Percentiles rank a stretch among this genome's conserved stretches.
Conservation (phyloP, 2,797 vertebrate genomes). For the Netta rufina region DNA sequence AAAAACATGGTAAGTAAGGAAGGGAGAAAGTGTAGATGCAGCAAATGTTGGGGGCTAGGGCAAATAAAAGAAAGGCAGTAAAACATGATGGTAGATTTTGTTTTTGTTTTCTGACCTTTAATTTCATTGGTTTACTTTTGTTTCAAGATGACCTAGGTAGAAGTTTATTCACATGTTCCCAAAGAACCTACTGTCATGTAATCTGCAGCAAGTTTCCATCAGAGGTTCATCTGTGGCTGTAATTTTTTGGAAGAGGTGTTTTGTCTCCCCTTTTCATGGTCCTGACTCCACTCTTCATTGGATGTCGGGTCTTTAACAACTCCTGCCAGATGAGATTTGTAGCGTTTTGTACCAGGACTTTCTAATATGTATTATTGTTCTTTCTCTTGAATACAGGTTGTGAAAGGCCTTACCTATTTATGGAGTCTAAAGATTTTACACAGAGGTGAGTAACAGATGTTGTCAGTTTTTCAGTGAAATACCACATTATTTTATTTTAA, state of each 20-base stretch:
- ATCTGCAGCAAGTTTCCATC: not conserved
- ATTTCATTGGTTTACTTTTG: not conserved
- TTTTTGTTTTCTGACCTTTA: not conserved
- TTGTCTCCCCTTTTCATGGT: not conserved
- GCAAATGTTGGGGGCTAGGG: too few species aligned
- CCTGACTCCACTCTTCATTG: not conserved
- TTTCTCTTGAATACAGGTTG: slow-evolving; percentile 84
- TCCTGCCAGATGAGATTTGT: not conserved
- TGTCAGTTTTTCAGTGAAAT: not conserved
- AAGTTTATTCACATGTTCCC: not conserved
- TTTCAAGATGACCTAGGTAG: not conserved
- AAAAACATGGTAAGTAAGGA: not conserved
- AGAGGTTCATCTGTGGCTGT: not conserved
- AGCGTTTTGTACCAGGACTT: not conserved
- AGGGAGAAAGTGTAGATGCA: not conserved
- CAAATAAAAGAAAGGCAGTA: not conserved
- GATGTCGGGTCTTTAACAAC: accelerated
- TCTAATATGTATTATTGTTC: not conserved
- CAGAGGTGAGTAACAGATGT: slow-evolving; percentile 86
- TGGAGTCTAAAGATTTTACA: slow-evolving; percentile 99
- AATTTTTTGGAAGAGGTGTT: not conserved
- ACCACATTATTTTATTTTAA: not conserved
- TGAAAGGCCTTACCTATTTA: slow-evolving; percentile 97
- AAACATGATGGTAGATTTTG: not conserved
- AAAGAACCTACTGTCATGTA: accelerated